Conservation (phyloP, 2,888 invertebrate genomes). For the Dastarcus helophoroides region DNA sequence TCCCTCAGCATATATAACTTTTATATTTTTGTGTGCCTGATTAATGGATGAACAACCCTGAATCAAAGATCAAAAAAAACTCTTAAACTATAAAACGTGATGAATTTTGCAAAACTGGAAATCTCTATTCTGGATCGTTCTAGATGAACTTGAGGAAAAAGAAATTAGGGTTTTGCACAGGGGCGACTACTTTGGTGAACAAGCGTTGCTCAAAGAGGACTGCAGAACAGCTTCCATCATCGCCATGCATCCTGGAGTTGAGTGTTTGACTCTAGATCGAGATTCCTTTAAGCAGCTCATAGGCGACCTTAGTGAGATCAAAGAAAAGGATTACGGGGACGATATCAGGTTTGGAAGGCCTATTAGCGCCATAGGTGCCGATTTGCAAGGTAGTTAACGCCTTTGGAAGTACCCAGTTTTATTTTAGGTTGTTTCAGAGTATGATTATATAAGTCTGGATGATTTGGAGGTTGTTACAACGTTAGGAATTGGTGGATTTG, state of each 20-base stretch:
- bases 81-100: no score
- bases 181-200: slow-evolving; percentile 57
- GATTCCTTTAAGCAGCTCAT: slow-evolving; percentile 64
- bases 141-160: slow-evolving; percentile 35
- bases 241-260: slow-evolving; percentile 47
- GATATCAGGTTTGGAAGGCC: no score
- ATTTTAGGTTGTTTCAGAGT: slow-evolving; percentile 27
- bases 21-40: no score
- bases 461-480: slow-evolving; percentile 56
- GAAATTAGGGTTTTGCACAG: slow-evolving; percentile 44
- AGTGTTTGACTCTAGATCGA: slow-evolving; percentile 55
- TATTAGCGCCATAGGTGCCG: no score
- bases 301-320: slow-evolving; percentile 62
- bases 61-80: no score
- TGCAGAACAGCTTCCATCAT: slow-evolving; percentile 57
- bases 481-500: slow-evolving; percentile 60
- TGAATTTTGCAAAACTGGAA: no score
- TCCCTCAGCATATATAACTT: no score
- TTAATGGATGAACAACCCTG: no score
- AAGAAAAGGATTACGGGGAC: slow-evolving; percentile 66
- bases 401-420: slow-evolving; percentile 1
- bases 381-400: no score
- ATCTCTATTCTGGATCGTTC: no score
- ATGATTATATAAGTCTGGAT: slow-evolving; percentile 37
- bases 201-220: slow-evolving; percentile 54